These are phyloP conservation scores for Equus quagga DNA, from an alignment of 2,113 vertebrate genomes.

Conservation along the genomic window DNA sequence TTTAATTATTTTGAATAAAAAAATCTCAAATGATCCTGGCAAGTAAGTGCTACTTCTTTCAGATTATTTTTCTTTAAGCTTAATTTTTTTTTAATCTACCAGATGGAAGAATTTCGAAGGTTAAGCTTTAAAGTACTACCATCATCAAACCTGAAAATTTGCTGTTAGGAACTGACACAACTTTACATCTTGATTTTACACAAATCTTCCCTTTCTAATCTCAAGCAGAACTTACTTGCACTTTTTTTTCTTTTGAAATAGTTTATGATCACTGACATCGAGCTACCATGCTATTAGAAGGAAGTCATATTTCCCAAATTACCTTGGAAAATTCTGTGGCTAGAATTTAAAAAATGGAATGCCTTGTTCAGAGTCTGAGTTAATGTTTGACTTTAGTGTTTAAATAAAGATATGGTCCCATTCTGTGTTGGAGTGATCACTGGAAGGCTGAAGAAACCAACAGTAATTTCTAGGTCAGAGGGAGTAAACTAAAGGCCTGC, in stretches of 20 bases:
- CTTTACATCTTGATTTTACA: conserved; percentile 71
- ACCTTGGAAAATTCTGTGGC: conserved; percentile 40
- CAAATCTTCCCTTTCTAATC: conserved; percentile 67
- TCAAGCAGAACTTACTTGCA: conserved; percentile 55
- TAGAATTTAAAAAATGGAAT: conserved; percentile 48
- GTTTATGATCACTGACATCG: conserved; percentile 61
- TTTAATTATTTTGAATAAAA: conserved; percentile 72
- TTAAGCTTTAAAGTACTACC: conserved; percentile 67
- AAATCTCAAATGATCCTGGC: conserved; percentile 56
- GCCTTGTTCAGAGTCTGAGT: neutral
- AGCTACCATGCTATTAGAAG: conserved; percentile 54
- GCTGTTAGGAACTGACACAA: conserved; percentile 62
- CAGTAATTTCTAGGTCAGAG: conserved; percentile 17
- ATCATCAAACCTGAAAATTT: conserved; percentile 64
- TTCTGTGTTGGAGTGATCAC: conserved; percentile 6
- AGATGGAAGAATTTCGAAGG: conserved; percentile 72
- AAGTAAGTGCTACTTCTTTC: conserved; percentile 57
- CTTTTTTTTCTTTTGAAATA: conserved; percentile 68
- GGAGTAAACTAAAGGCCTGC: conserved; percentile 13
- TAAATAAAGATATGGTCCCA: conserved; percentile 46
- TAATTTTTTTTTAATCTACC: conserved; percentile 51
- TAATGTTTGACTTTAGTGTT: conserved; percentile 35
- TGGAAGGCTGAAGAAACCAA: neutral
- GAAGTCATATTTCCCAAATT: conserved; percentile 54
- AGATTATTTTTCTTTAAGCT: conserved; percentile 63